Conservation (phyloP, 2,113 vertebrate genomes). For the Saccopteryx leptura region DNA sequence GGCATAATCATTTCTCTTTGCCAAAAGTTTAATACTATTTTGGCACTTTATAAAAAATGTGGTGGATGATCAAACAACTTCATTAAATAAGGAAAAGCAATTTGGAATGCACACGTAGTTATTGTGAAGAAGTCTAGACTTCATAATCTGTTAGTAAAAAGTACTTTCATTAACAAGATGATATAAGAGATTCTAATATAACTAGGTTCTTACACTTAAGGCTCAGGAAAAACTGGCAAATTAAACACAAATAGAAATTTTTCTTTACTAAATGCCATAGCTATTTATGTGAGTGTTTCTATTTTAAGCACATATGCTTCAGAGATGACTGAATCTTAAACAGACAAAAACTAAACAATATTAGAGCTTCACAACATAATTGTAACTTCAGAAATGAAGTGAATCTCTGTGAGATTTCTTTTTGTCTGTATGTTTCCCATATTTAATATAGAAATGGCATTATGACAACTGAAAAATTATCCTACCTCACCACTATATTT, state of each 20-base stretch:
- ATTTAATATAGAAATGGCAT: constrained; percentile 21
- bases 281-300: neutral
- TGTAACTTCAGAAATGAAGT: neutral
- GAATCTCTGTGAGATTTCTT: neutral
- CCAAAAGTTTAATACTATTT: neutral
- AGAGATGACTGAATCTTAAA: neutral
- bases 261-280: neutral
- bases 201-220: neutral
- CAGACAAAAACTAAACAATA: neutral
- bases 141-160: neutral
- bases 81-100: neutral
- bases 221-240: neutral
- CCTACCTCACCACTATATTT: neutral
- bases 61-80: neutral
- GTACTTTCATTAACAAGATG: neutral
- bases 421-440: neutral
- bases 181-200: neutral
- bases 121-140: neutral
- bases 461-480: neutral
- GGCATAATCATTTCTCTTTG: constrained; percentile 40
- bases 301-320: neutral
- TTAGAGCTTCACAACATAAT: neutral
- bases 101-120: neutral
- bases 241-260: neutral
- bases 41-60: constrained; percentile 11